phyloP scores from a whole-genome alignment of 2,113 vertebrate species.

The Poicephalus meyeri region DNA sequence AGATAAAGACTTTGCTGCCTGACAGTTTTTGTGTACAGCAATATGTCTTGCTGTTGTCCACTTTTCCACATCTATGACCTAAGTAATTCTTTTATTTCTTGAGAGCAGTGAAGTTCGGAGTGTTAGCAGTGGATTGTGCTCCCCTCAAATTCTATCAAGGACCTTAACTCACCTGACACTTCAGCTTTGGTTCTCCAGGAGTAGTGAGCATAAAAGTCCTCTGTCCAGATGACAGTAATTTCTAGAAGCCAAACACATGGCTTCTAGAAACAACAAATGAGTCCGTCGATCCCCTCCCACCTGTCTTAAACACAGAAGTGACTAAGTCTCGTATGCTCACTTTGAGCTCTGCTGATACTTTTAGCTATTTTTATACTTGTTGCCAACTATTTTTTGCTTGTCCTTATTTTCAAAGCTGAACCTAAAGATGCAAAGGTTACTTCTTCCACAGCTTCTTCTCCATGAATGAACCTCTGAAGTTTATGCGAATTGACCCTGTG shows the following conservation, averaged over 20 bases:
- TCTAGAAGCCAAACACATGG: not conserved
- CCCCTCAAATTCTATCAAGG: not conserved
- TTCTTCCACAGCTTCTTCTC: not conserved
- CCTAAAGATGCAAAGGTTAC: not conserved
- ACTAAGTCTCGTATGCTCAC: not conserved
- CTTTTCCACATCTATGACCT: not conserved
- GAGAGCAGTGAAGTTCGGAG: not conserved
- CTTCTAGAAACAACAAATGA: not conserved
- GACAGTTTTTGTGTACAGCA: not conserved
- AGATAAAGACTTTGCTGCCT: not conserved
- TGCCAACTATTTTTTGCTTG: not conserved
- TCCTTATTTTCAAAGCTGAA: not conserved
- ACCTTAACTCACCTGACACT: not conserved
- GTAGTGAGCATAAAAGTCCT: not conserved
- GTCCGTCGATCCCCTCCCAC: not conserved
- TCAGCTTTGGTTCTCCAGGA: not conserved
- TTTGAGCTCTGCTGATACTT: not conserved
- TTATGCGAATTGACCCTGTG: not conserved
- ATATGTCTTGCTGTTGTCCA: not conserved
- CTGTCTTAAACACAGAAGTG: not conserved
- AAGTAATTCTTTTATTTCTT: not conserved
- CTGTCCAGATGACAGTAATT: not conserved
- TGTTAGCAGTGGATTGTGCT: not conserved
- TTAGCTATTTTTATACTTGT: not conserved
- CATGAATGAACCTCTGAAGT: not conserved